Evolutionary conservation across 2,113 vertebrate genomes (phyloP), one percentile per base, ranked within the genome.

Genomic region (Lanius collurio): DNA sequence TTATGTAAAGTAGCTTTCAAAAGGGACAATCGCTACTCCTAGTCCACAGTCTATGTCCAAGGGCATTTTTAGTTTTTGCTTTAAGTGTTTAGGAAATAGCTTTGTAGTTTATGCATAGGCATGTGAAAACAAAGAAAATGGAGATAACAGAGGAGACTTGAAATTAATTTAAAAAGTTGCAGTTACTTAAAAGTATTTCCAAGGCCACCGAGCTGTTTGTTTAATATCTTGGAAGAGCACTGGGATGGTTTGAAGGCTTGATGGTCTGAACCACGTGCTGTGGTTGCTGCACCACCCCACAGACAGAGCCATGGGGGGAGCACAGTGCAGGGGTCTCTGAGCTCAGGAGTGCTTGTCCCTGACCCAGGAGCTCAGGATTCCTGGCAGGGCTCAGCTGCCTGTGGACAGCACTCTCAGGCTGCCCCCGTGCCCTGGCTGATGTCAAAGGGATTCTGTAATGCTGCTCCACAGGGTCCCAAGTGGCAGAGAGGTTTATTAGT

Each of bases 1-100:
- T 59, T 71, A 84, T 65, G 56, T 85, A 64, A 92, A 95, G 84
- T 41, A 87, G 59, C 41, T 95, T 96, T 81, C 65, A 84, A 46
- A 96, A 96, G 59, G 80, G 62, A 52, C 37, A 44, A 46, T 88
- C 76, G 28, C 49, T 76, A 15, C 26, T 88, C 17, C 50, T 78
- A 62, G 44, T n/a, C 46, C 52, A 50, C 60, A 52, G 53, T 21
- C 87, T 94, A n/a, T 8, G 23, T 81, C 30, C 37, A 78, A 83
- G 42, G 91, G 83, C 1, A 7, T 41, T 77, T 94, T 76, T 75
- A 39, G 31, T 21, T 79, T 96, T 60, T 46, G 65, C 33, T 12
- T 64, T 52, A 84, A 87, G 60, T 89, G 47, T 94, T 94, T 83
- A 85, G 82, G 70, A 83, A 92, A 53, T 28, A 60, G 44, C 79